Conservation (phyloP, 2,797 vertebrate genomes). For the Epinephelus malabaricus region DNA sequence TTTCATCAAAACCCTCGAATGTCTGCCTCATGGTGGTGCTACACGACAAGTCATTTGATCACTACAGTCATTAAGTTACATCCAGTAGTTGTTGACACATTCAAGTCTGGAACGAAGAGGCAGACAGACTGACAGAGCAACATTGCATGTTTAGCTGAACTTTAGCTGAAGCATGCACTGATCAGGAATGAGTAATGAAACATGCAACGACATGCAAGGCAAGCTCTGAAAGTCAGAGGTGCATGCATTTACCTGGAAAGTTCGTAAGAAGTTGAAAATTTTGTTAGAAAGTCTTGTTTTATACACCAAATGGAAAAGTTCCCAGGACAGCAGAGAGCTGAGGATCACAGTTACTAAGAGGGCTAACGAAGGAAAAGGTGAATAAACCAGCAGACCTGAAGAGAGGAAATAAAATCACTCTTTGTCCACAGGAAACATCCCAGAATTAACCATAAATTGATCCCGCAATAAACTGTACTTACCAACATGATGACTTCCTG, state of each 20-base stretch:
- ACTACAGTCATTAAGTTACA: no score
- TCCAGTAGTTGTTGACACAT: constrained; percentile 1
- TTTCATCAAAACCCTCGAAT: no score
- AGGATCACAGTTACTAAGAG: constrained; percentile 52
- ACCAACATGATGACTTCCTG: constrained; percentile 72
- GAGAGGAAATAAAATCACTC: constrained; percentile 62
- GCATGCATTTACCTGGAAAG: constrained; percentile 78
- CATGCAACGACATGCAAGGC: constrained; percentile 40
- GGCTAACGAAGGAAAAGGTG: constrained; percentile 60
- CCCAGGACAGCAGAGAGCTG: constrained; percentile 61
- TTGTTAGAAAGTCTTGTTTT: constrained; percentile 63
- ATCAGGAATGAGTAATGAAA: not conserved
- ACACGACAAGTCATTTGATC: not conserved
- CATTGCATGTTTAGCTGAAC: constrained; percentile 13
- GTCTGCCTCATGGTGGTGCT: no score
- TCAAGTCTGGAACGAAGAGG: not conserved
- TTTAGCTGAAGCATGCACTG: not conserved
- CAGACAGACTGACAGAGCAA: not conserved
- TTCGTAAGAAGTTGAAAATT: constrained; percentile 59
- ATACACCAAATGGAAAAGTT: constrained; percentile 62
- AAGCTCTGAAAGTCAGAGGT: constrained; percentile 33
- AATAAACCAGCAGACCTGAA: constrained; percentile 65
- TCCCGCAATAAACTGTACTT: constrained; percentile 43
- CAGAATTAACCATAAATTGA: constrained; percentile 3
- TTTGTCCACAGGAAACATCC: constrained; percentile 30